A percentile compares a stretch with the other conserved stretches of the same genome.
Evolutionary conservation across 2,888 invertebrate species (phyloP).

Genomic region (Itoplectis maculator): DNA sequence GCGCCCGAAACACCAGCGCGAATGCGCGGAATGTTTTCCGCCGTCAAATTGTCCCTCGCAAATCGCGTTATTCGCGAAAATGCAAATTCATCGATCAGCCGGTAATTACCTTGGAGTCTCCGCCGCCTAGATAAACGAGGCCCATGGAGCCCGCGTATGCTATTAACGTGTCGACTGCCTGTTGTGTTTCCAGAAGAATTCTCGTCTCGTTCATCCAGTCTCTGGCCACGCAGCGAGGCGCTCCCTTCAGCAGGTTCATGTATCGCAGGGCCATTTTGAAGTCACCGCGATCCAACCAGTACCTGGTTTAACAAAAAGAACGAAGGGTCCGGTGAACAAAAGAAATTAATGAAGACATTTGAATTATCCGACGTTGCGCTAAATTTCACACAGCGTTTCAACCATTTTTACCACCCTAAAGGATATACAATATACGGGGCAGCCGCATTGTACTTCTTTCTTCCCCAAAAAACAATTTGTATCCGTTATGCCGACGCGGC

Average conservation of each 20-base stretch:
- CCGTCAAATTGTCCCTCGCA: neutral
- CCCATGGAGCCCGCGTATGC: constrained; percentile 94
- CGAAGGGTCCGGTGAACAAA: neutral
- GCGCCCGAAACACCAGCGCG: neutral
- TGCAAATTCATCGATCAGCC: constrained; percentile 27
- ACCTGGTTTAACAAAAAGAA: constrained; percentile 85
- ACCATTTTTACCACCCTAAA: neutral
- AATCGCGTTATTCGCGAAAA: neutral
- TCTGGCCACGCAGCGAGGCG: constrained; percentile 92
- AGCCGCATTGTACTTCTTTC: neutral
- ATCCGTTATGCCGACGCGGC: neutral
- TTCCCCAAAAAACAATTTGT: neutral
- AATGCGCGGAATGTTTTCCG: neutral
- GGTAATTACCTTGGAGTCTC: constrained; percentile 77
- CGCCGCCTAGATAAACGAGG: constrained; percentile 85
- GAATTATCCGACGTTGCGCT: neutral
- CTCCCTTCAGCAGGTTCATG: constrained; percentile 95
- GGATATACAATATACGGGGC: neutral
- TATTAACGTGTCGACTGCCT: constrained; percentile 95
- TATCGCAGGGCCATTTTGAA: constrained; percentile 94
- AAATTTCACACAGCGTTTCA: neutral
- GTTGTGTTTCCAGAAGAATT: constrained; percentile 94
- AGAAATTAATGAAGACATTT: neutral
- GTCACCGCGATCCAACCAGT: constrained; percentile 95
- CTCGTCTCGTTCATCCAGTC: constrained; percentile 95